A percentile compares a stretch with the other conserved stretches of the same genome.
Conservation (phyloP, 2,888 invertebrate species). For the Ganaspis brasiliensis region DNA sequence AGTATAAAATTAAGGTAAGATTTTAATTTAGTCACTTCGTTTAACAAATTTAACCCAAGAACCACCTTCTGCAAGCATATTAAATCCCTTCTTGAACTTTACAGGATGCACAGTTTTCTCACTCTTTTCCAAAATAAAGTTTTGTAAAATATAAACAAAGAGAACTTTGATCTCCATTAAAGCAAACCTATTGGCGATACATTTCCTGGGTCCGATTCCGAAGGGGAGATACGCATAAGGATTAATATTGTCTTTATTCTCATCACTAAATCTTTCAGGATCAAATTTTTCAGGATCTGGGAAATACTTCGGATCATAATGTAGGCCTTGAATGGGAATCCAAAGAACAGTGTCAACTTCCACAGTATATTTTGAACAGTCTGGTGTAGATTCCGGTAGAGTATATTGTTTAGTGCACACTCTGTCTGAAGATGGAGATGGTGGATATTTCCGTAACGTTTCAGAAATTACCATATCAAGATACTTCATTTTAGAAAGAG, state of each 20-base stretch:
- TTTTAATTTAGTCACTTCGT: conserved; percentile 39
- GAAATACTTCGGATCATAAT: no score
- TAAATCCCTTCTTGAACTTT: conserved; percentile 74
- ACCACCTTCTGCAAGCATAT: conserved; percentile 74
- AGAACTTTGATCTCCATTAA: no score
- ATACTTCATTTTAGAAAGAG: no score
- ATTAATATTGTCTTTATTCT: conserved; percentile 78
- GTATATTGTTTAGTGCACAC: conserved; percentile 81
- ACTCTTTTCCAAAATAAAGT: no score
- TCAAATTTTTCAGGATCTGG: no score
- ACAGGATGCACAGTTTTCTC: conserved; percentile 72
- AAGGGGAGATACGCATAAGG: no score
- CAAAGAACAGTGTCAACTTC: conserved; percentile 72
- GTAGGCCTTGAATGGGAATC: no score
- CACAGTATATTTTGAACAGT: conserved; percentile 60
- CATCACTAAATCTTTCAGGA: no score
- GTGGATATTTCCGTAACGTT: conserved; percentile 75
- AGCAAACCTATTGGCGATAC: conserved; percentile 73
- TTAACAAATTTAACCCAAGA: conserved; percentile 72
- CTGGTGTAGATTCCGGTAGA: conserved; percentile 74
- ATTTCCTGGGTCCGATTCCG: no score
- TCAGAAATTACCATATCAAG: no score
- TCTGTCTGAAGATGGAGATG: conserved; percentile 81
- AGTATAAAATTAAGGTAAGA: no score
- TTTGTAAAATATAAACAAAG: no score